Evolutionary conservation across 2,797 vertebrate genomes (phyloP).

Genomic region (Masticophis lateralis): DNA sequence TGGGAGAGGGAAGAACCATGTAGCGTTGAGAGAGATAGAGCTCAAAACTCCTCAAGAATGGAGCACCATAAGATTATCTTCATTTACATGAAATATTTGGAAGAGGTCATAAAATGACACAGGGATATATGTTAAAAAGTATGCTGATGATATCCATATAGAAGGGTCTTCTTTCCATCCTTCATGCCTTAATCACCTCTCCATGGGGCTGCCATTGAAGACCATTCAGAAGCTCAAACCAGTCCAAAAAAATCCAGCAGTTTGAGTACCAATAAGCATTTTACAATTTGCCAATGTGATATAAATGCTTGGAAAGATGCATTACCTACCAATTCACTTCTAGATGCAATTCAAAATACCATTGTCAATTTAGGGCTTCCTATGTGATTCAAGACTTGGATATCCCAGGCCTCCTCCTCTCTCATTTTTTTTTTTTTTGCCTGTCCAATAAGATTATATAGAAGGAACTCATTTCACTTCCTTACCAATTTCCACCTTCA

Average conservation of each 20-base stretch:
- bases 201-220: neutral
- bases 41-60: neutral
- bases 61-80: neutral
- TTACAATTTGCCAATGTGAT: neutral
- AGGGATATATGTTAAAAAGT: neutral
- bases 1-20: neutral
- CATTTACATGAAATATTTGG: neutral
- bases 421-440: neutral
- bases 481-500: neutral
- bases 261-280: neutral
- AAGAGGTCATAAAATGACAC: neutral
- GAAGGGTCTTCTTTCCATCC: neutral
- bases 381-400: neutral
- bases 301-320: neutral
- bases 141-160: neutral
- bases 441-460: neutral
- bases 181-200: neutral
- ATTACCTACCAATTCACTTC: neutral
- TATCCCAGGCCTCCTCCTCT: neutral
- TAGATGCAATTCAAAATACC: neutral
- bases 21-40: neutral
- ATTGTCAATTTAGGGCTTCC: neutral
- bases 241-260: neutral
- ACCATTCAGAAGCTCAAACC: neutral
- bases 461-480: neutral